These are phyloP conservation scores for Silurus glanis DNA, from an alignment of 2,113 vertebrate species.

Conservation along the genomic window DNA sequence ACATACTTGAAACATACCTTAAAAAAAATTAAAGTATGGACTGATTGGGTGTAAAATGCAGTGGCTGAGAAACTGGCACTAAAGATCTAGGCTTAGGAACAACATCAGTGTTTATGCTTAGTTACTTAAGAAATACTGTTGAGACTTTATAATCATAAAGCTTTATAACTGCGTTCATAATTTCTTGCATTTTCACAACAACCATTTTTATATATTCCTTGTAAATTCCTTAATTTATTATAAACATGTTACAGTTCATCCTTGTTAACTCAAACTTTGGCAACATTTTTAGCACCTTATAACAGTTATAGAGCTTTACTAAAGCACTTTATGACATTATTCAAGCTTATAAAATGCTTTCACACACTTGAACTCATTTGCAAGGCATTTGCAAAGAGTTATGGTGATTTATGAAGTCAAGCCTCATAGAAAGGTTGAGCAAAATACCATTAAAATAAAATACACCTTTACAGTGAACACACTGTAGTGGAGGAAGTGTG, in stretches of 20 bases:
- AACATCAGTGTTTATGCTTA: not conserved
- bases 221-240: not conserved
- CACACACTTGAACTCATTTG: not conserved
- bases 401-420: not conserved
- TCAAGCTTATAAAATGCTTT: not conserved
- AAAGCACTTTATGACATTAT: not conserved
- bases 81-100: not conserved
- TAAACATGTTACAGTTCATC: not conserved
- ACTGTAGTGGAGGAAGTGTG: not conserved
- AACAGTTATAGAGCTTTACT: not conserved
- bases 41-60: not conserved
- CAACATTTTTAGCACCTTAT: not conserved
- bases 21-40: not conserved
- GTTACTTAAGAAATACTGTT: not conserved
- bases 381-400: not conserved
- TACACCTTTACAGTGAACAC: not conserved
- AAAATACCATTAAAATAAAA: slow-evolving; percentile 13
- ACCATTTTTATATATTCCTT: not conserved
- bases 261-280: not conserved
- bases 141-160: not conserved
- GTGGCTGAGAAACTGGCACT: not conserved
- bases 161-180: not conserved
- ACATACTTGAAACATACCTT: not conserved
- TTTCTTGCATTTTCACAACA: not conserved
- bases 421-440: not conserved